Conservation (phyloP, 2,888 invertebrate species). For the Scaptodrosophila latifasciaeformis region DNA sequence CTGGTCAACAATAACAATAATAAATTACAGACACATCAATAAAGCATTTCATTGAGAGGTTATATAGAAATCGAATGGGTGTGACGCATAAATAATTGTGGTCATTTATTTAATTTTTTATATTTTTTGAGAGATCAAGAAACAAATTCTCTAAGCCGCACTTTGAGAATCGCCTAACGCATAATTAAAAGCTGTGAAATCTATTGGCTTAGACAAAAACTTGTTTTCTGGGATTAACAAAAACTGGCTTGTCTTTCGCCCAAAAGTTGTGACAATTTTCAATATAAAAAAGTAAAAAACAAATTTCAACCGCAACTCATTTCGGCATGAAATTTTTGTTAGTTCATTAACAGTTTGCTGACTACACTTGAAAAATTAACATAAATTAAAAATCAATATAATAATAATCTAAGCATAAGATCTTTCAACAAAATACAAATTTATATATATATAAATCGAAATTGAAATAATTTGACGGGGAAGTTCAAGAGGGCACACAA, state of each 20-base stretch:
- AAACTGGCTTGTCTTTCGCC: not conserved
- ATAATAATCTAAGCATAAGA: too few species aligned
- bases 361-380: constrained; percentile 29
- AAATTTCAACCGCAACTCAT: constrained; percentile 20
- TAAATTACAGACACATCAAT: constrained; percentile 40
- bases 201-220: constrained; percentile 42
- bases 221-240: constrained; percentile 41
- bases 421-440: too few species aligned
- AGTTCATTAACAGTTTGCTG: constrained; percentile 38
- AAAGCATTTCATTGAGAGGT: constrained; percentile 32
- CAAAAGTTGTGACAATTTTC: constrained; percentile 35
- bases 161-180: constrained; percentile 46
- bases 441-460: too few species aligned
- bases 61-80: constrained; percentile 53
- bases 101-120: constrained; percentile 41
- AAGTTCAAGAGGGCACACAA: not conserved
- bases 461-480: not conserved
- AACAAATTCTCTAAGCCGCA: constrained; percentile 29
- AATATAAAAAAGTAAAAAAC: too few species aligned
- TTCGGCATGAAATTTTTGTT: constrained; percentile 38
- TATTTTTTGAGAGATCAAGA: too few species aligned
- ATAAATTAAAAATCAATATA: constrained; percentile 33
- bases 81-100: constrained; percentile 66
- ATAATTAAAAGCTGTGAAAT: constrained; percentile 61
- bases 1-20: constrained; percentile 21